A percentile compares a stretch with the other conserved stretches of the same genome.
phyloP scores from a whole-genome alignment of 1,140 invertebrate genomes.

The Caenorhabditis inopinata region DNA sequence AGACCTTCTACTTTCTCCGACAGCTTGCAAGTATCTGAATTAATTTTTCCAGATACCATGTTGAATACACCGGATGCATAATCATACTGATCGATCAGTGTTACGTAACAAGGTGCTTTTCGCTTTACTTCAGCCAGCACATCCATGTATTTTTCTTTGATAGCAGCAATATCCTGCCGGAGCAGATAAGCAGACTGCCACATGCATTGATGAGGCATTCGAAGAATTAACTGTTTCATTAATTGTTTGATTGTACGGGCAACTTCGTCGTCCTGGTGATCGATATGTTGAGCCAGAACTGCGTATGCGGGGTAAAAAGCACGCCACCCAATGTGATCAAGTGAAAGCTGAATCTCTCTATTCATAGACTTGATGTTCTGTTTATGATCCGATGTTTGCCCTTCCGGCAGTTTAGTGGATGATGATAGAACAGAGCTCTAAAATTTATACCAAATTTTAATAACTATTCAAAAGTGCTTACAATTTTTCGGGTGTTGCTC shows the following conservation, averaged over 20 bases:
- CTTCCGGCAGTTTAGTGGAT: not conserved
- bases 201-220: constrained; percentile 18
- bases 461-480: not conserved
- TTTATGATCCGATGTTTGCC: not conserved
- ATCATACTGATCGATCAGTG: constrained; percentile 9
- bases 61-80: constrained; percentile 2
- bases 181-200: not conserved
- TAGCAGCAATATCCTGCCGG: not conserved
- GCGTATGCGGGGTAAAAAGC: constrained; percentile 8
- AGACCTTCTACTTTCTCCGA: not conserved
- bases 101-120: not conserved
- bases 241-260: not conserved
- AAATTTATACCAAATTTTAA: not conserved
- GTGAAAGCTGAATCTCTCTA: not conserved
- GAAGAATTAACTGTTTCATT: constrained; percentile 1
- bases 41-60: not conserved
- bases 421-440: not conserved
- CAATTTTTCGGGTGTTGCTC: not conserved
- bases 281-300: not conserved
- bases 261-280: constrained; percentile 14
- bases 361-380: not conserved
- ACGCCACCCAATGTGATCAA: not conserved
- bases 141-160: constrained; percentile 1
- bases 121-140: not conserved
- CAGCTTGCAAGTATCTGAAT: not conserved